Base-by-base conservation (phyloP, 2,797 vertebrate species). In the Peromyscus attwateri region DNA sequence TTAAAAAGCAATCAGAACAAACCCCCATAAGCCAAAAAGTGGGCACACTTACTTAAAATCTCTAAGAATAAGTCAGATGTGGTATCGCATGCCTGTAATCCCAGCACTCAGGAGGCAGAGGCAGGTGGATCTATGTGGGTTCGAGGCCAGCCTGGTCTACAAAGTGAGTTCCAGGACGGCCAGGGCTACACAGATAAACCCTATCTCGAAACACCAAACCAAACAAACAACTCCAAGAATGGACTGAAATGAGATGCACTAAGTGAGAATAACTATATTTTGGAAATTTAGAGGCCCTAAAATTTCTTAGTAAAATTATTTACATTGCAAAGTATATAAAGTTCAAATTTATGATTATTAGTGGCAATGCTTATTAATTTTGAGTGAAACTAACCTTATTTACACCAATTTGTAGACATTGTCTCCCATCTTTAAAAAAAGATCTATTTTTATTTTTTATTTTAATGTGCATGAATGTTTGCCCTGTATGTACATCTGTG, bases 291-390 rank as follows among this genome's bases (percentile, higher is more conserved):
- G 49, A 75, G 16, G 89, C 31, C 14, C 23, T 93, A 82, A 80
- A 52, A 95, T 4, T 89, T 95, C 55, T 95, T 25, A 92, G 52
- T 84, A 27, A 96, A 96, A 76, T 80, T 73, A 82, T 52, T 95
- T 62, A 90, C 64, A 81, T 83, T 88, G 71, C 21, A 70, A 84
- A 19, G 8, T 60, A 79, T 97, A 23, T 80, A 95, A 82, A 77
- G 52, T 91, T 95, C 83, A 92, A 95, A 87, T 13, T 84, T 82
- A 37, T 0, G 34, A 31, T 60, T 94, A 25, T 66, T 96, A 83
- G 57, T 87, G 57, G 23, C 34, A 82, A 1, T 89, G 68, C 14
- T 88, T 87, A 27, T 49, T 66, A 92, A 60, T 89, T 68, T 95
- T 87, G 46, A 73, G 60, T 92, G 76, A 93, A 92, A 55, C 11